phyloP scores from a whole-genome alignment of 2,797 vertebrate species.

The Miichthys miiuy region DNA sequence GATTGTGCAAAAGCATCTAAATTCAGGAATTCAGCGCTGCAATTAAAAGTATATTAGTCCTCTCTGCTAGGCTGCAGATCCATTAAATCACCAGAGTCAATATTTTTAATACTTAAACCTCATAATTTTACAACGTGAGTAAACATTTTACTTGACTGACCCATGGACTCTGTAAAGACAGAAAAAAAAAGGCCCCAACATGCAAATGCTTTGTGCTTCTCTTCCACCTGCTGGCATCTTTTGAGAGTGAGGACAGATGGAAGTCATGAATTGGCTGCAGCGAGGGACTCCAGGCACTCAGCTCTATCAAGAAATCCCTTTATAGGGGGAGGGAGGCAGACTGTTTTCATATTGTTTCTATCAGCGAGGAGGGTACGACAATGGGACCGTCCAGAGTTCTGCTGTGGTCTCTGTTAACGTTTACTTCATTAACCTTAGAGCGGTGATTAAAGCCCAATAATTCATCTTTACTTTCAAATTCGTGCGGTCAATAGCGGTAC shows the following conservation, averaged over 20 bases:
- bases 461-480: background rate
- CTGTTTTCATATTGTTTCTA: constrained; percentile 71
- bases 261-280: constrained; percentile 78
- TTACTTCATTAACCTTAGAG: constrained; percentile 25
- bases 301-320: constrained; percentile 75
- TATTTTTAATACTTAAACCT: constrained; percentile 20
- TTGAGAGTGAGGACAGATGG: constrained; percentile 77
- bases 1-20: background rate
- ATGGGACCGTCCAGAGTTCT: constrained; percentile 26
- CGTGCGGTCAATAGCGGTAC: background rate
- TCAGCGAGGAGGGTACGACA: constrained; percentile 40
- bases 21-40: constrained; percentile 1
- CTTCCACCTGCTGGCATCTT: constrained; percentile 74
- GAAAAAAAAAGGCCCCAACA: constrained; percentile 59
- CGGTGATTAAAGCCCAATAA: background rate
- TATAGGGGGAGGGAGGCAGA: constrained; percentile 54
- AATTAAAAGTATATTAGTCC: background rate
- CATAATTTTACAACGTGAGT: constrained; percentile 29
- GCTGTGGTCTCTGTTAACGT: constrained; percentile 21
- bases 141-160: constrained; percentile 53
- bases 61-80: constrained; percentile 1
- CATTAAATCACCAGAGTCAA: background rate
- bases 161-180: constrained; percentile 42
- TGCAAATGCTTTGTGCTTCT: constrained; percentile 66
- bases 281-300: constrained; percentile 65